These are phyloP conservation scores for Hassar affinis DNA, from an alignment of 2,113 vertebrate genomes.

Conservation along the genomic window DNA sequence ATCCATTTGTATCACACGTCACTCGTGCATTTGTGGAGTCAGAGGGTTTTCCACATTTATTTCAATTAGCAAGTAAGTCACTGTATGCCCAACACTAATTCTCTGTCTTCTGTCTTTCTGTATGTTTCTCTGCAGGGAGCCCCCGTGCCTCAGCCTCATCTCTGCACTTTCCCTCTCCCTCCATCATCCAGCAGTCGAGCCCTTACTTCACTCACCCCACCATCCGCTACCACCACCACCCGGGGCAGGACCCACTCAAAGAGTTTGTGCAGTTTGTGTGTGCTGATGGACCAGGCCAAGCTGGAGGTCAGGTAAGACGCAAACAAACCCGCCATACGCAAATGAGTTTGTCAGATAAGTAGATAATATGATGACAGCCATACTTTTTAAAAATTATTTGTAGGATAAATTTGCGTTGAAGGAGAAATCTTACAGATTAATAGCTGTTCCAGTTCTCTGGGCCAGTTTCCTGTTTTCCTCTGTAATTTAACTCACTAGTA, in stretches of 20 bases:
- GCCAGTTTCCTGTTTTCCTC: neutral
- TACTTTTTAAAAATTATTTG: neutral
- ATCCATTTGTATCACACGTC: neutral
- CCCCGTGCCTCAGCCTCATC: slow-evolving; percentile 91
- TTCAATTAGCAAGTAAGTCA: neutral
- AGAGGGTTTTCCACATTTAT: neutral
- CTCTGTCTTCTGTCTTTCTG: slow-evolving; percentile 28
- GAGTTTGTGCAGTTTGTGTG: slow-evolving; percentile 96
- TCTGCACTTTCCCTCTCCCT: slow-evolving; percentile 94
- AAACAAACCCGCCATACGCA: neutral
- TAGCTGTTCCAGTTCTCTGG: neutral
- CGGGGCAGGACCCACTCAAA: slow-evolving; percentile 92
- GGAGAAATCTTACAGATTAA: neutral
- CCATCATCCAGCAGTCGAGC: slow-evolving; percentile 96
- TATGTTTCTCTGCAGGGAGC: slow-evolving; percentile 76
- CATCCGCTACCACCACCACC: slow-evolving; percentile 94
- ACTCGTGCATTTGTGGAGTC: neutral
- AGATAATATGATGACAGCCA: too few relatives aligned
- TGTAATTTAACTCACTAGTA: neutral
- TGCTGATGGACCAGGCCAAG: slow-evolving; percentile 89
- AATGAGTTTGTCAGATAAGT: neutral
- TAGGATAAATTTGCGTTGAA: neutral
- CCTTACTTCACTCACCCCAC: slow-evolving; percentile 96
- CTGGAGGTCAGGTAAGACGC: slow-evolving; percentile 84
- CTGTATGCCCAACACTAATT: neutral